phyloP scores from a whole-genome alignment of 2,888 invertebrate species.

The Agonopterix heracliana region DNA sequence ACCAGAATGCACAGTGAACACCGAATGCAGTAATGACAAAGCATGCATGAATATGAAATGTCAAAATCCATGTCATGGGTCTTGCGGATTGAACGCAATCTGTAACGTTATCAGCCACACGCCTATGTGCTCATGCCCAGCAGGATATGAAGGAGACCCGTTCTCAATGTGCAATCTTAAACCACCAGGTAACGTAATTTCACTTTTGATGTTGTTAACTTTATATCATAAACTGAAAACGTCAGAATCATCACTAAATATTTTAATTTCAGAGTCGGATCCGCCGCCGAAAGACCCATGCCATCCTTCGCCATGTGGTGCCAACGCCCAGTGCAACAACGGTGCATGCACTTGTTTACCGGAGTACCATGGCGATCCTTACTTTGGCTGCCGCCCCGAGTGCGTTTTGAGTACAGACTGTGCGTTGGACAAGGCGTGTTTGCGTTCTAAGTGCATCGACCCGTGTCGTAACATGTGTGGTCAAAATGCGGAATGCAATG shows the following conservation, averaged over 20 bases:
- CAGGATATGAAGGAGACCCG: slow-evolving; percentile 83
- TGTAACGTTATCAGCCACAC: slow-evolving; percentile 86
- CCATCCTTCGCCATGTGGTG: slow-evolving; percentile 85
- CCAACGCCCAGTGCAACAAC: slow-evolving; percentile 83
- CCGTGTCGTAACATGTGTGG: slow-evolving; percentile 91
- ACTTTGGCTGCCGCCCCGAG: slow-evolving; percentile 86
- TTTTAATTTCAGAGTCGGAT: slow-evolving; percentile 31
- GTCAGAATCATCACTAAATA: neutral
- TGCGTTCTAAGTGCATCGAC: slow-evolving; percentile 87
- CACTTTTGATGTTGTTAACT: neutral
- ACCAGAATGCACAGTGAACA: slow-evolving; percentile 83
- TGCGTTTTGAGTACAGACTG: slow-evolving; percentile 89
- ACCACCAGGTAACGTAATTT: slow-evolving; percentile 46
- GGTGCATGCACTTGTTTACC: slow-evolving; percentile 85
- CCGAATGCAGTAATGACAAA: slow-evolving; percentile 82
- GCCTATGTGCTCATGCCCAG: slow-evolving; percentile 81
- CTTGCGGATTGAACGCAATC: slow-evolving; percentile 83
- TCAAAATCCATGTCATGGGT: slow-evolving; percentile 85
- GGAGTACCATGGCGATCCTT: slow-evolving; percentile 87
- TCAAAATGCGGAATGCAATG: slow-evolving; percentile 83
- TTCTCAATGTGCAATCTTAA: slow-evolving; percentile 80
- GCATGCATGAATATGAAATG: slow-evolving; percentile 88
- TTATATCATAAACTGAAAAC: slow-evolving; percentile 1
- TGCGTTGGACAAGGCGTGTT: slow-evolving; percentile 83
- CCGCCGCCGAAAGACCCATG: slow-evolving; percentile 77